Percentiles rank a stretch among this genome's conserved stretches.
Conservation (phyloP, 1,140 invertebrate species). For the Zophobas atratus region DNA sequence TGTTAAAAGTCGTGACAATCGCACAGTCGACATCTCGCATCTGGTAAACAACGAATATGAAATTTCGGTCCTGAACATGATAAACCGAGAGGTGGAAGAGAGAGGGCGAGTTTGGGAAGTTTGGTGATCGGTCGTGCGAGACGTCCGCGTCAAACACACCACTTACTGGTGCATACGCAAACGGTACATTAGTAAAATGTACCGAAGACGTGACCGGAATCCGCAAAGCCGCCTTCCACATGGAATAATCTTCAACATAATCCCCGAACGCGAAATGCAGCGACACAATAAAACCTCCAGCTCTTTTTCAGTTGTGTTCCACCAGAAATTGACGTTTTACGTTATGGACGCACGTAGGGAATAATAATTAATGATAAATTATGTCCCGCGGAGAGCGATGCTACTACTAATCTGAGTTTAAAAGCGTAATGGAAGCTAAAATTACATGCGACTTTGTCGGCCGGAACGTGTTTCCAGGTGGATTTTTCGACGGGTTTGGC, state of each 20-base stretch:
- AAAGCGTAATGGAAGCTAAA: no score
- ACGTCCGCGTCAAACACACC: slow-evolving; percentile 60
- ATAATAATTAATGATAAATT: slow-evolving; percentile 1
- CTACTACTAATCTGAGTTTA: no score
- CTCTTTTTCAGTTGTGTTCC: not conserved
- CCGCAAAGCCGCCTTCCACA: slow-evolving; percentile 21
- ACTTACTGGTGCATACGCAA: slow-evolving; percentile 62
- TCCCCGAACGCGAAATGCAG: slow-evolving; percentile 23
- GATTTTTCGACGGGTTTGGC: no score
- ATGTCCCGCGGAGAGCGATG: not conserved
- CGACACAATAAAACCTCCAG: slow-evolving; percentile 4
- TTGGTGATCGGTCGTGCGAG: slow-evolving; percentile 52
- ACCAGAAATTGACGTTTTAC: slow-evolving; percentile 12
- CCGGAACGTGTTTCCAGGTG: no score
- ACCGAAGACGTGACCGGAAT: slow-evolving; percentile 56
- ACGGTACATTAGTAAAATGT: slow-evolving; percentile 63
- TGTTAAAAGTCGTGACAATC: slow-evolving; percentile 24
- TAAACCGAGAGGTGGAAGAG: slow-evolving; percentile 32
- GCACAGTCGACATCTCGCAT: slow-evolving; percentile 13
- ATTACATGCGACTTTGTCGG: no score
- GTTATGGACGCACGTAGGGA: not conserved
- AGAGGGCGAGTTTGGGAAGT: slow-evolving; percentile 40
- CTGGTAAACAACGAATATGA: slow-evolving; percentile 41
- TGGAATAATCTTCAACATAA: slow-evolving; percentile 37
- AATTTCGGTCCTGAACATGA: slow-evolving; percentile 37